Base-by-base conservation (phyloP, 2,888 invertebrate species). In the Xanthia togata region DNA sequence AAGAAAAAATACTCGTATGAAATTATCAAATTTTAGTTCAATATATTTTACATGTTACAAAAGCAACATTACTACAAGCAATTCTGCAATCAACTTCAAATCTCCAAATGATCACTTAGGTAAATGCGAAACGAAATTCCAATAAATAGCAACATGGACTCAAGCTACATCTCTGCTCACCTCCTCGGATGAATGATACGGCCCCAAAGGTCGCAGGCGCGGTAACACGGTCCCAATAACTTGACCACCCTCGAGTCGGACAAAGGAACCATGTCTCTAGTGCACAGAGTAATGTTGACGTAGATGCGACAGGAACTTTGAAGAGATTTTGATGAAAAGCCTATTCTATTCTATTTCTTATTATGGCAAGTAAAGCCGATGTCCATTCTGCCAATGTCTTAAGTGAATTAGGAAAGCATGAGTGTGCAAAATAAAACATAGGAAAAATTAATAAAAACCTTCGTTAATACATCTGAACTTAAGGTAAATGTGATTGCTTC, bases 241-340 rank as follows among this genome's bases (percentile, higher is more conserved):
- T 77, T 89, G 91, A 88, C 91, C 90, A 91, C 90, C 90, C 90
- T 89, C 74, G 82, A 80, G 86, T 76, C 83, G 80, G 82, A 88
- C 89, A 87, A 85, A 87, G 84, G 81, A 80, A 73, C 74, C 87
- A 63, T 77, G 79, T 65, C 65, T 63, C n/a, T 55, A 53, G 26
- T 2, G 17, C 84, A 83, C 8, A 83, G 83, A 83, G 57, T 72
- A 79, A 11, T 26, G n/a, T 14, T 0, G 1, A 0, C 3, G 35
- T 69, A 83, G 83, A 83, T 6, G 26, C 57, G 82, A 74, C 79
- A 31, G 9, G 9, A 31, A 5, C 41, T 20, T 53, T 5, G 0
- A 31, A 41, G 1, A 2, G 17, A 3, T 35, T 67, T 67, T 50
- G 0, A n/a, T 17, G 9, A 53, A 47, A 31, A 23, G 26, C 11